Evolutionary conservation across 2,888 invertebrate genomes (phyloP).

Genomic region (Cryptocephalus moraei): DNA sequence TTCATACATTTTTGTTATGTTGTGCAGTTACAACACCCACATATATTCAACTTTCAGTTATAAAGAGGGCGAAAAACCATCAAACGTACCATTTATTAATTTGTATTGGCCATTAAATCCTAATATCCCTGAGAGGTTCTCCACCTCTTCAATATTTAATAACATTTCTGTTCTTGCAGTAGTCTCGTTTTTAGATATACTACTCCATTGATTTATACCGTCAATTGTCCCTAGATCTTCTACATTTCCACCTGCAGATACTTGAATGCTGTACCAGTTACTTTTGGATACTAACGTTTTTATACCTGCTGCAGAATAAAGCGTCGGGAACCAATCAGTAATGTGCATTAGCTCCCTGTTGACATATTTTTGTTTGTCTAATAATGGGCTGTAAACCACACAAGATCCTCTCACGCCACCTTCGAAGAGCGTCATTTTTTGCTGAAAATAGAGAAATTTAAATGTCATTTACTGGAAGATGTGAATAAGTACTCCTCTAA

Average conservation of each 20-base stretch:
- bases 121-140: slow-evolving; percentile 31
- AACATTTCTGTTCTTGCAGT: slow-evolving; percentile 17
- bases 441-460: slow-evolving; percentile 29
- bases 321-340: slow-evolving; percentile 75
- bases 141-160: slow-evolving; percentile 32
- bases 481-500: slow-evolving; percentile 52
- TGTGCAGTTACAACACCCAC: neutral
- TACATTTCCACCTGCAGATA: slow-evolving; percentile 33
- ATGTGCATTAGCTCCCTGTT: slow-evolving; percentile 63
- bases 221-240: slow-evolving; percentile 27
- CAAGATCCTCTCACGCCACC: slow-evolving; percentile 72
- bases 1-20: neutral
- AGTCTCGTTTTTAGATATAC: slow-evolving; percentile 19
- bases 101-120: slow-evolving; percentile 27
- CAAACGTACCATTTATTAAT: slow-evolving; percentile 25
- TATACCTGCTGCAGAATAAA: slow-evolving; percentile 32
- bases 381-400: slow-evolving; percentile 61
- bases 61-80: neutral
- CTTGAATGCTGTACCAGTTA: neutral
- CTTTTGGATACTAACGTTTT: neutral
- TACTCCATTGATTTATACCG: slow-evolving; percentile 34
- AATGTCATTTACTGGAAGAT: neutral
- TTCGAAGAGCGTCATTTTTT: slow-evolving; percentile 76
- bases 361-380: slow-evolving; percentile 44
- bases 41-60: neutral